Percentiles rank a stretch among this genome's conserved stretches.
phyloP scores from a whole-genome alignment of 2,888 invertebrate genomes.

The Sphaerophoria taeniata region DNA sequence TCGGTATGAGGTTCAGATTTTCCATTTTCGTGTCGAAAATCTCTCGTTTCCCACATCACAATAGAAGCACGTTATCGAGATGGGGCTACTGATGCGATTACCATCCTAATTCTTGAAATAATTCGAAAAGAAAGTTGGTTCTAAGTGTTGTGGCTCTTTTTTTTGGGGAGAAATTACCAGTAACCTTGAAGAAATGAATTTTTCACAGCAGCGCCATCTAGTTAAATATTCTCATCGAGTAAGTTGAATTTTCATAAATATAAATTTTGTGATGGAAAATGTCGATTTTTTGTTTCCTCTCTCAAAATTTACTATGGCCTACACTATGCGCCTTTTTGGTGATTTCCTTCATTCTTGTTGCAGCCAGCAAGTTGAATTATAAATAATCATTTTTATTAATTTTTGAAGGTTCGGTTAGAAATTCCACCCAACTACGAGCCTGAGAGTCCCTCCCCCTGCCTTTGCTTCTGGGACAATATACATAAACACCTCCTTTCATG shows the following conservation, averaged over 20 bases:
- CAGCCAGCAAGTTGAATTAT: conserved; percentile 20
- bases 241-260: conserved; percentile 48
- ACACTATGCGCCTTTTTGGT: background rate
- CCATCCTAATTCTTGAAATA: conserved; percentile 39
- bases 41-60: conserved; percentile 4
- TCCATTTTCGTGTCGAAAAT: conserved; percentile 33
- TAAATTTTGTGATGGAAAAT: conserved; percentile 29
- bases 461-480: too few species aligned
- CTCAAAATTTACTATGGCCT: conserved; percentile 25
- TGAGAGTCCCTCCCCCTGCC: too few species aligned
- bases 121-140: conserved; percentile 36
- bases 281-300: conserved; percentile 23
- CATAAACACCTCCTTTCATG: too few species aligned
- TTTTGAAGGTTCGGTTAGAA: background rate
- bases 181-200: background rate
- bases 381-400: conserved; percentile 35
- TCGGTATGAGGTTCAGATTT: conserved; percentile 4
- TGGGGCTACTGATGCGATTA: too few species aligned
- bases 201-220: conserved; percentile 4
- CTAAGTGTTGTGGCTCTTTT: background rate
- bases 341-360: background rate
- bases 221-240: conserved; percentile 48
- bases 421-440: too few species aligned
- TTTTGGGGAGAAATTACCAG: too few species aligned
- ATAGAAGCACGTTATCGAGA: too few species aligned